phyloP scores from a whole-genome alignment of 2,888 invertebrate genomes.

The Idaea biselata region DNA sequence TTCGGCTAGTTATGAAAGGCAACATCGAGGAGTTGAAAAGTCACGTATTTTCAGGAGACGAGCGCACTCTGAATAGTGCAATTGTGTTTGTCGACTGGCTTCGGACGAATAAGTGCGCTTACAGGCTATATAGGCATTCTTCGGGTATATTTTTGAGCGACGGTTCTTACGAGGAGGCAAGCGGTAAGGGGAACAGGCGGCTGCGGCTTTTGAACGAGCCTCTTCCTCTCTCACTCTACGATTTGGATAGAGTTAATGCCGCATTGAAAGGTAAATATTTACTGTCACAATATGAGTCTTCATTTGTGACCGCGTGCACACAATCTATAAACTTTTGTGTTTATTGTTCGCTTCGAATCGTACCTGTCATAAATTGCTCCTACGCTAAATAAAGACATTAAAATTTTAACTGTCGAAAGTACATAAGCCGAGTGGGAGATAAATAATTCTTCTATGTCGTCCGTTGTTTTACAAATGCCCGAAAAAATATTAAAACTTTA shows the following conservation, averaged over 20 bases:
- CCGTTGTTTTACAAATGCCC: slow-evolving; percentile 28
- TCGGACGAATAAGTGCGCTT: slow-evolving; percentile 71
- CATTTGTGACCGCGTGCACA: slow-evolving; percentile 47
- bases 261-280: slow-evolving; percentile 78
- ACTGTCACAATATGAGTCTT: slow-evolving; percentile 58
- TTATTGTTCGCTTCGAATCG: slow-evolving; percentile 38
- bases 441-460: slow-evolving; percentile 22
- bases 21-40: slow-evolving; percentile 63
- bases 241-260: slow-evolving; percentile 77
- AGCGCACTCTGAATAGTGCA: slow-evolving; percentile 67
- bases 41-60: slow-evolving; percentile 67
- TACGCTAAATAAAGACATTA: slow-evolving; percentile 22
- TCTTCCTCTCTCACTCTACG: slow-evolving; percentile 73
- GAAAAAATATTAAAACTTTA: slow-evolving; percentile 43
- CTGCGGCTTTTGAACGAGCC: slow-evolving; percentile 74
- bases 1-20: slow-evolving; percentile 71
- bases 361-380: slow-evolving; percentile 20
- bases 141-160: slow-evolving; percentile 76
- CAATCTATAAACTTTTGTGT: slow-evolving; percentile 52
- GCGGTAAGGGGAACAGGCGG: slow-evolving; percentile 51
- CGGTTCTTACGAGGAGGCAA: slow-evolving; percentile 58
- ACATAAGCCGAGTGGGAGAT: slow-evolving; percentile 19
- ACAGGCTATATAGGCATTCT: slow-evolving; percentile 73
- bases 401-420: slow-evolving; percentile 20
- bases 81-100: slow-evolving; percentile 74